Percentiles rank a stretch among this genome's conserved stretches.
Evolutionary conservation across 2,888 invertebrate genomes (phyloP).

Genomic region (Drosophila nr. fundita): DNA sequence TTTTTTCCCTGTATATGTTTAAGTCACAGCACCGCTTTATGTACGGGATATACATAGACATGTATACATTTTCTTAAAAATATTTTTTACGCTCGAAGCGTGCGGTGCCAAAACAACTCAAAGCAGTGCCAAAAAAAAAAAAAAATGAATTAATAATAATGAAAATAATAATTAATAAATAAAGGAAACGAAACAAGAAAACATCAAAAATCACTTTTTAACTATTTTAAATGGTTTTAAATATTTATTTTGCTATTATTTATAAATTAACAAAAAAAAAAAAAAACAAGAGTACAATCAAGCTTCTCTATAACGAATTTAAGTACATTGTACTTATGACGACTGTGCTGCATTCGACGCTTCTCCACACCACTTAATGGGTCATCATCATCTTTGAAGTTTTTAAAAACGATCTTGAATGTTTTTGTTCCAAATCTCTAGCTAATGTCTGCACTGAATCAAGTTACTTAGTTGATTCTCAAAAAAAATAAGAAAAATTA

Average conservation of each 20-base stretch:
- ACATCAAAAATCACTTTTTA: slow-evolving; percentile 3
- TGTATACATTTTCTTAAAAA: slow-evolving; percentile 22
- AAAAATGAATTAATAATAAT: slow-evolving; percentile 28
- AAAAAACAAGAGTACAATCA: neutral
- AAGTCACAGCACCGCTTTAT: slow-evolving; percentile 46
- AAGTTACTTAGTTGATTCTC: neutral
- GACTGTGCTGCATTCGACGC: neutral
- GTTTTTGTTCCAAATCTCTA: neutral
- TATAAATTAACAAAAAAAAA: slow-evolving; percentile 5
- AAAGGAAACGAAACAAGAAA: slow-evolving; percentile 6
- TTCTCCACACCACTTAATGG: neutral
- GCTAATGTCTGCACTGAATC: neutral
- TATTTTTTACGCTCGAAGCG: slow-evolving; percentile 69
- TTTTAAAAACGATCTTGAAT: neutral
- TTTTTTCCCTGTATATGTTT: slow-evolving; percentile 45
- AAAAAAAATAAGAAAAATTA: neutral
- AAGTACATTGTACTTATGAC: neutral
- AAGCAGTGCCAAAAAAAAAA: slow-evolving; percentile 76
- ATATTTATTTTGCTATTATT: slow-evolving; percentile 19
- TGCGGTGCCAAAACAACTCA: slow-evolving; percentile 77
- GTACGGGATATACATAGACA: slow-evolving; percentile 22
- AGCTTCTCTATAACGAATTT: slow-evolving; percentile 9
- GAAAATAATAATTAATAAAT: slow-evolving; percentile 16
- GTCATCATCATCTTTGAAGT: neutral
- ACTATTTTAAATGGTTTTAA: slow-evolving; percentile 27